phyloP scores from a whole-genome alignment of 2,888 invertebrate genomes.

The Mythimna pallens region DNA sequence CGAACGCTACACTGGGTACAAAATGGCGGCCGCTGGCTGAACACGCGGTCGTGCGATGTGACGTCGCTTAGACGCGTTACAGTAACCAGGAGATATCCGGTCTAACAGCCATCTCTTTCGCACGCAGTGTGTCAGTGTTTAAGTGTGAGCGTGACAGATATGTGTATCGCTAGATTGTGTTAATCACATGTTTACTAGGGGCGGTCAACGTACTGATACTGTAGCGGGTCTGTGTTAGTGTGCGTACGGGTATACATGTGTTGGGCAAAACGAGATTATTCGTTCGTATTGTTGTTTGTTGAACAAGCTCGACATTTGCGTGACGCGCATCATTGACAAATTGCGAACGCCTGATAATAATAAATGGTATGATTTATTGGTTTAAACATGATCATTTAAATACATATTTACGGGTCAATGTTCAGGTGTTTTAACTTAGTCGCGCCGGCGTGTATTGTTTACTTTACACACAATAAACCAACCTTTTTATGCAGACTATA shows the following conservation, averaged over 20 bases:
- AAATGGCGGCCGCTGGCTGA: constrained; percentile 68
- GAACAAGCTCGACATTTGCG: constrained; percentile 30
- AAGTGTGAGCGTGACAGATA: constrained; percentile 38
- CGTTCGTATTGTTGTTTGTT: constrained; percentile 40
- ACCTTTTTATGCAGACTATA: constrained; percentile 19
- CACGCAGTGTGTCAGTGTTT: constrained; percentile 20
- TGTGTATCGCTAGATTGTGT: constrained; percentile 33
- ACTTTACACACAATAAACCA: constrained; percentile 28
- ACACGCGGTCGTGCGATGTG: constrained; percentile 45
- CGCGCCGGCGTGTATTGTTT: neutral
- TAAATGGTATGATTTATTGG: constrained; percentile 16
- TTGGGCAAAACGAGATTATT: constrained; percentile 30
- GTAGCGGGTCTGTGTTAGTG: constrained; percentile 46
- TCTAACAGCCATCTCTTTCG: constrained; percentile 52
- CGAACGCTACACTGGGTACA: constrained; percentile 72
- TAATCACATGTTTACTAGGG: constrained; percentile 39
- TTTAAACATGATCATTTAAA: constrained; percentile 2
- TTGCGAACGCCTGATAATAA: constrained; percentile 12
- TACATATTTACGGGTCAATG: neutral
- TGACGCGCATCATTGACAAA: constrained; percentile 51
- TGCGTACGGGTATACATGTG: constrained; percentile 45
- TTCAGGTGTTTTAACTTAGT: constrained; percentile 8
- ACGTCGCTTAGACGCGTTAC: constrained; percentile 59
- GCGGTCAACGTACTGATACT: constrained; percentile 62
- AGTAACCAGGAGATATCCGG: constrained; percentile 52